phyloP scores from a whole-genome alignment of 2,888 invertebrate genomes.

The Leptopilina syphax region DNA sequence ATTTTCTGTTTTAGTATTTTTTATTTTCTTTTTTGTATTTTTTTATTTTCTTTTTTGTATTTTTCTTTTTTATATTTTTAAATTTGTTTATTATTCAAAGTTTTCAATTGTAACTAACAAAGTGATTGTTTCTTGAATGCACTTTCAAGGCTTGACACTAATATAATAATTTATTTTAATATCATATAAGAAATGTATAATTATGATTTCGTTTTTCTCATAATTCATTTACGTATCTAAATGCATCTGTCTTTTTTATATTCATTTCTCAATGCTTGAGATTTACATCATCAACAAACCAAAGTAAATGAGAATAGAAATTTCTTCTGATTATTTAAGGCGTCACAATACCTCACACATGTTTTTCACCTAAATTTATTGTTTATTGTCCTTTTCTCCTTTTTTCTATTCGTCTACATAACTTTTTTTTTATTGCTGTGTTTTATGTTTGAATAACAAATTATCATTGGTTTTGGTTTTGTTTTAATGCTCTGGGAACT shows the following conservation, averaged over 20 bases:
- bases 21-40: too few relatives aligned
- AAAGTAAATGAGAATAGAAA: too few relatives aligned
- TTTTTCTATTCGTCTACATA: constrained; percentile 22
- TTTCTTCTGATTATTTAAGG: constrained; percentile 1
- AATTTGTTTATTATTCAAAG: background rate
- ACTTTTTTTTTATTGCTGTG: background rate
- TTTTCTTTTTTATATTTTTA: too few relatives aligned
- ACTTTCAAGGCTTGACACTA: background rate
- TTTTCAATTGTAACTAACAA: too few relatives aligned
- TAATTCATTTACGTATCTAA: constrained; percentile 2
- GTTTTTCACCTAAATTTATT: constrained; percentile 31
- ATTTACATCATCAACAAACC: background rate
- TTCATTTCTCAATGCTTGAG: background rate
- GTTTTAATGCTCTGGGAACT: constrained; percentile 10
- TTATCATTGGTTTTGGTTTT: constrained; percentile 21
- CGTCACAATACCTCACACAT: constrained; percentile 53
- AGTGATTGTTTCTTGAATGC: too few relatives aligned
- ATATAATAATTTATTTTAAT: background rate
- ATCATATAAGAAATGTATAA: too few relatives aligned
- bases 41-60: too few relatives aligned
- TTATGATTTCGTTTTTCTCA: background rate
- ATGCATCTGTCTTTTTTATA: background rate
- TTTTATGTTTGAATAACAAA: constrained; percentile 29
- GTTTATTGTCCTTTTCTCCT: constrained; percentile 30
- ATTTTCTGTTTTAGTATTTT: too few relatives aligned